phyloP scores from a whole-genome alignment of 2,888 invertebrate genomes.

The Dasysyrphus tricinctus region DNA sequence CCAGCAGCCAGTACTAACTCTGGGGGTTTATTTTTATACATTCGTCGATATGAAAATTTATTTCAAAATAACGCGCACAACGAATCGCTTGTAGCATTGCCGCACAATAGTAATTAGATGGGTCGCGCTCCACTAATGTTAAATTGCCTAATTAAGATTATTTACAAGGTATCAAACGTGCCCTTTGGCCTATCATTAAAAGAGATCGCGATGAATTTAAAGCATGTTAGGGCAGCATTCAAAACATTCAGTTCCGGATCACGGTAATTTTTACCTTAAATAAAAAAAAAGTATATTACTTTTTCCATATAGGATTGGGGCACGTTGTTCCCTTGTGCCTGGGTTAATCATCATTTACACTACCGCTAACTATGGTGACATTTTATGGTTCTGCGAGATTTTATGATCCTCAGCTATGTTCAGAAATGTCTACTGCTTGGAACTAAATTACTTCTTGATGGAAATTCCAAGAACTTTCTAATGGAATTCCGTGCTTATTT shows the following conservation, averaged over 20 bases:
- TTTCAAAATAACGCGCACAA: slow-evolving; percentile 62
- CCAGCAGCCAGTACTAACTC: too few relatives aligned
- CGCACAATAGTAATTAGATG: slow-evolving; percentile 65
- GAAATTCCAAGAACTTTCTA: slow-evolving; percentile 53
- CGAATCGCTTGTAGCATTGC: slow-evolving; percentile 26
- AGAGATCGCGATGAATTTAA: slow-evolving; percentile 29
- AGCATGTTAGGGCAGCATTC: slow-evolving; percentile 36
- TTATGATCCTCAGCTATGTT: slow-evolving; percentile 55
- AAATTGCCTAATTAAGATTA: slow-evolving; percentile 83
- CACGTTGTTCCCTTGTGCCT: slow-evolving; percentile 45
- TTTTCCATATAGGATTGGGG: slow-evolving; percentile 2
- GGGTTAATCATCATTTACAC: slow-evolving; percentile 54
- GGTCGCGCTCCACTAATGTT: slow-evolving; percentile 83
- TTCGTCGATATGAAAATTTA: slow-evolving; percentile 59
- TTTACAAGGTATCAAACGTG: slow-evolving; percentile 79
- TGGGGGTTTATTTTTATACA: slow-evolving; percentile 60
- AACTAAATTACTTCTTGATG: slow-evolving; percentile 42
- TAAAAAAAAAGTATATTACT: neutral
- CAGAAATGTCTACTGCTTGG: neutral
- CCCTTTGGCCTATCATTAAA: slow-evolving; percentile 71
- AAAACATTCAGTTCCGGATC: slow-evolving; percentile 65
- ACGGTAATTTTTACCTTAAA: slow-evolving; percentile 65
- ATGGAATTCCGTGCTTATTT: slow-evolving; percentile 56
- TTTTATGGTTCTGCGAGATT: slow-evolving; percentile 66
- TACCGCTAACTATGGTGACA: slow-evolving; percentile 65